These are phyloP conservation scores for Eubasilissa splendida DNA, from an alignment of 2,888 invertebrate genomes.

Conservation along the genomic window DNA sequence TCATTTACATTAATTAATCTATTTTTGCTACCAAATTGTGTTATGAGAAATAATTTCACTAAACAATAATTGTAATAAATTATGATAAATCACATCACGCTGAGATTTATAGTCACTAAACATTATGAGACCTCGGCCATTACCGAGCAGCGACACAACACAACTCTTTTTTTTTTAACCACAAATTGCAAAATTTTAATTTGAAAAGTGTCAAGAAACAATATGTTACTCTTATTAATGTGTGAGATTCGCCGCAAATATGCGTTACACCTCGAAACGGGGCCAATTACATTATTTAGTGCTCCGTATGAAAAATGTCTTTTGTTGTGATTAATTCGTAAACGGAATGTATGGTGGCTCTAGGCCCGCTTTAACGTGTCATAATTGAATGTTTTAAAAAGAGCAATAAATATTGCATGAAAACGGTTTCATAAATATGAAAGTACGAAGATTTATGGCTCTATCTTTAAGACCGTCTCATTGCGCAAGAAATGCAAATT, in stretches of 20 bases:
- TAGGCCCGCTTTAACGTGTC: conserved; percentile 12
- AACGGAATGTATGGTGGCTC: conserved; percentile 15
- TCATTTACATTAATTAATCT: background rate
- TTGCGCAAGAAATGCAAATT: conserved; percentile 30
- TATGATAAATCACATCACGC: too few relatives aligned
- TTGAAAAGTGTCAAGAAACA: conserved; percentile 2
- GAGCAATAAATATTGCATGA: conserved; percentile 16
- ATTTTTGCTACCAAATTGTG: too few relatives aligned
- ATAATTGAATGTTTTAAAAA: conserved; percentile 37
- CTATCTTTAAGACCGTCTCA: conserved; percentile 23
- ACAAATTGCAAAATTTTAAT: conserved; percentile 1
- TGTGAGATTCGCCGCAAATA: conserved; percentile 16
- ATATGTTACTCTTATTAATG: conserved; percentile 12
- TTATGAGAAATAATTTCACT: too few relatives aligned
- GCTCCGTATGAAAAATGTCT: conserved; percentile 18
- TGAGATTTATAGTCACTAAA: too few relatives aligned
- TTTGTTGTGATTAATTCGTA: conserved; percentile 19
- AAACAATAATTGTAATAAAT: too few relatives aligned
- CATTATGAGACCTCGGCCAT: too few relatives aligned
- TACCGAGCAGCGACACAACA: too few relatives aligned
- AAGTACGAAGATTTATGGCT: conserved; percentile 29
- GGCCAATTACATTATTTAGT: conserved; percentile 28
- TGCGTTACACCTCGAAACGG: conserved; percentile 13
- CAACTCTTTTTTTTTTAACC: too few relatives aligned
- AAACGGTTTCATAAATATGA: conserved; percentile 30